A percentile compares a stretch with the other conserved stretches of the same genome.
phyloP scores from a whole-genome alignment of 2,797 vertebrate species.

The Neosalanx taihuensis region DNA sequence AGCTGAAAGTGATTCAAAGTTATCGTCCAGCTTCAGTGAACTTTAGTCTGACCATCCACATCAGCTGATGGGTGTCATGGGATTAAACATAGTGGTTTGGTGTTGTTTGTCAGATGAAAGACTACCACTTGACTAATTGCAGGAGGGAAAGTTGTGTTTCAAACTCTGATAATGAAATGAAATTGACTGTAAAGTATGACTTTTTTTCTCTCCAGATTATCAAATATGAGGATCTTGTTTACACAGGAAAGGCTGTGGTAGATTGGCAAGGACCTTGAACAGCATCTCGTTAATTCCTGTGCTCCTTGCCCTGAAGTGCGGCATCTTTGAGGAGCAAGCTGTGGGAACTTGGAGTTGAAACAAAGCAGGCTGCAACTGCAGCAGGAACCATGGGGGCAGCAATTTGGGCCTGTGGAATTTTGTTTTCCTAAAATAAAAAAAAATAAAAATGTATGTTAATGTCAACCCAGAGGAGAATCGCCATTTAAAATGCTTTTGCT shows the following conservation, averaged over 20 bases:
- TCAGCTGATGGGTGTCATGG: not conserved
- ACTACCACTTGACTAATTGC: not conserved
- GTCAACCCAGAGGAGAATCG: constrained; percentile 27
- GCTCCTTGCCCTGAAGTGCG: not conserved
- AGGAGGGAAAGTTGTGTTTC: too few species aligned
- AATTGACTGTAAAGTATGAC: not conserved
- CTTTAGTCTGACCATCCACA: not conserved
- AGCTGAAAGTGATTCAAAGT: too few species aligned
- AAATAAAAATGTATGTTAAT: constrained; percentile 33
- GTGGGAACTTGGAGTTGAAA: constrained; percentile 26
- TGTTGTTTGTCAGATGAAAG: not conserved
- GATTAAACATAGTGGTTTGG: not conserved
- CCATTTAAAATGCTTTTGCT: constrained; percentile 35
- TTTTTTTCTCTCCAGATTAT: not conserved
- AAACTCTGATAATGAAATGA: not conserved
- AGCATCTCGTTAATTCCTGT: not conserved
- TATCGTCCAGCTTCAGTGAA: too few species aligned
- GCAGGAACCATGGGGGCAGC: constrained; percentile 5
- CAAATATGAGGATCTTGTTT: not conserved
- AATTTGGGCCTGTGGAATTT: constrained; percentile 28
- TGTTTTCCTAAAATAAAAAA: not conserved
- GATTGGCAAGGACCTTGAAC: not conserved
- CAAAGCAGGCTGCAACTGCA: constrained; percentile 19
- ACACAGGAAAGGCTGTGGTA: not conserved
- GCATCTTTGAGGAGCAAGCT: constrained; percentile 20